A percentile compares a stretch with the other conserved stretches of the same genome.
phyloP scores from a whole-genome alignment of 2,113 vertebrate genomes.

The Hystrix brachyura region DNA sequence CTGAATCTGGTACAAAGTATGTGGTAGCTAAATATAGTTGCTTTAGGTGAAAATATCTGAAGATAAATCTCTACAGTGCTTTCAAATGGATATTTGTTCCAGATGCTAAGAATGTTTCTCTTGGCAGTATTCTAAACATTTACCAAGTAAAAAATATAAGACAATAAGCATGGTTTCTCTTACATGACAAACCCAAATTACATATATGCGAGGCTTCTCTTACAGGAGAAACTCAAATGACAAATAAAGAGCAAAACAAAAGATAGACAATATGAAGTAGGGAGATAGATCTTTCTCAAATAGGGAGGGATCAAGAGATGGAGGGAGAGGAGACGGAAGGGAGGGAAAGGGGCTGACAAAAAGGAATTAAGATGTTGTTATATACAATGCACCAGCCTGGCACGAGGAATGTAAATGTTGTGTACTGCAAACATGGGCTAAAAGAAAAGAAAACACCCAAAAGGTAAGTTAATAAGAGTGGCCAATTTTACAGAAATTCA shows the following conservation, averaged over 20 bases:
- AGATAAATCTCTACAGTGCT: background rate
- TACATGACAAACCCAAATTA: background rate
- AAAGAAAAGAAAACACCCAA: background rate
- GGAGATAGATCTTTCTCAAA: background rate
- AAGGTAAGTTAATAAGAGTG: background rate
- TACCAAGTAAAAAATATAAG: background rate
- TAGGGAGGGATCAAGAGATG: background rate
- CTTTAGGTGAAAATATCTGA: accelerated
- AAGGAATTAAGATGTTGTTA: background rate
- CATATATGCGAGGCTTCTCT: background rate
- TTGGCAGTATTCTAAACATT: background rate
- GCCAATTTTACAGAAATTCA: background rate
- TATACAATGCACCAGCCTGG: too few species aligned
- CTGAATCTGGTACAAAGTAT: accelerated
- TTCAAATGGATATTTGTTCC: background rate
- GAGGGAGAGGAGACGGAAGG: background rate
- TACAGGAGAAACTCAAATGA: background rate
- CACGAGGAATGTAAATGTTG: background rate
- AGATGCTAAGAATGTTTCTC: background rate
- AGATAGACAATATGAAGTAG: background rate
- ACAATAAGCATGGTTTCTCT: background rate
- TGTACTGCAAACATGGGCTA: background rate
- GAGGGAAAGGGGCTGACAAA: background rate
- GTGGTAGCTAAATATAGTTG: accelerated
- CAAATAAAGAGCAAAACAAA: background rate